A percentile compares a stretch with the other conserved stretches of the same genome.
Conservation (phyloP, 2,797 vertebrate species). For the Coregonus sp. region DNA sequence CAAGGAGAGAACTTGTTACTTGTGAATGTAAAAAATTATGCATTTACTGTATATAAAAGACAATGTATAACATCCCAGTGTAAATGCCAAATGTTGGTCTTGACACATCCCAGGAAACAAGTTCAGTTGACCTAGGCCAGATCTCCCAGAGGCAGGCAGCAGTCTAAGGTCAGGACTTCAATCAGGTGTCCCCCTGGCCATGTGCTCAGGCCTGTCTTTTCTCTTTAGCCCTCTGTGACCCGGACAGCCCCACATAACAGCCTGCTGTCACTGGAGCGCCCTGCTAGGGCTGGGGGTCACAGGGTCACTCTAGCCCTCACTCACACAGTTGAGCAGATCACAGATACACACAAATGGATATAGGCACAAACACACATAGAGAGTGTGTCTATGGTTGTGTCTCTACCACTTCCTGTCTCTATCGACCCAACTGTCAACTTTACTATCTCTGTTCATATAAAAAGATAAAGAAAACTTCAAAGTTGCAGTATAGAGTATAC, state of each 20-base stretch:
- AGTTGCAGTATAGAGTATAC: no score
- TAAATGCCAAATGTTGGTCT: background rate
- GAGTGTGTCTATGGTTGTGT: no score
- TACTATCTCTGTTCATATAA: background rate
- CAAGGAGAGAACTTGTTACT: background rate
- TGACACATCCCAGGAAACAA: background rate
- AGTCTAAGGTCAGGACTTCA: background rate
- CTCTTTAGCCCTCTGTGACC: slow-evolving; percentile 1
- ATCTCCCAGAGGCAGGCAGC: background rate
- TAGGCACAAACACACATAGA: background rate
- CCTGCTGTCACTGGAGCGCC: background rate
- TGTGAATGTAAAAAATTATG: background rate
- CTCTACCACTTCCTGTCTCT: no score
- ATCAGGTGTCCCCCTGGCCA: background rate
- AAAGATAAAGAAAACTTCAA: no score
- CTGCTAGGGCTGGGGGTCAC: background rate
- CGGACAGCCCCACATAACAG: background rate
- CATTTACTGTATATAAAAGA: background rate
- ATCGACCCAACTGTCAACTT: background rate
- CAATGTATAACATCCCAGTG: background rate
- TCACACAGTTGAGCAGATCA: background rate
- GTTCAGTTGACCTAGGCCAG: background rate
- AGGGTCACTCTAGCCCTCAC: background rate
- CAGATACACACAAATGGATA: background rate
- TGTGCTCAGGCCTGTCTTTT: background rate